These are phyloP conservation scores for Oopsacas minuta DNA, from an alignment of 37 sponge, comb jelly and placozoan genomes.

Conservation along the genomic window DNA sequence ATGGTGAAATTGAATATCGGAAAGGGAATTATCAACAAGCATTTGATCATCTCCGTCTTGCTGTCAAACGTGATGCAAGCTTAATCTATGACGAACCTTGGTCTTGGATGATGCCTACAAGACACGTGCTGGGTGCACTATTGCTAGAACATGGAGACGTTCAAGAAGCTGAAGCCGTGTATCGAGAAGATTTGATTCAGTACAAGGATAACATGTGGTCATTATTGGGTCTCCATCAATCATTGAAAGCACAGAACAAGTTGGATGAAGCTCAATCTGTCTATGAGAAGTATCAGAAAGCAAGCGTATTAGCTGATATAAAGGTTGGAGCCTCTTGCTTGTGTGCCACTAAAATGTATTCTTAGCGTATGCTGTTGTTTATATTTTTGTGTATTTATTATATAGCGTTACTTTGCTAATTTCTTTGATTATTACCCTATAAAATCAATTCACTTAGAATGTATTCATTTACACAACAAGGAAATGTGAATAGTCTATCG, in stretches of 20 bases:
- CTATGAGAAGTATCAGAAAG: conserved; percentile 5
- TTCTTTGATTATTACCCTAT: background rate
- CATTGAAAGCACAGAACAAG: conserved; percentile 24
- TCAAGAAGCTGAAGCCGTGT: conserved; percentile 36
- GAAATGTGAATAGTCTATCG: too few relatives aligned
- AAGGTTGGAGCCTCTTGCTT: conserved; percentile 40
- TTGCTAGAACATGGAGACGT: conserved; percentile 39
- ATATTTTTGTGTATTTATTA: background rate
- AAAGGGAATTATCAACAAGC: conserved; percentile 36
- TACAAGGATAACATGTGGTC: conserved; percentile 53
- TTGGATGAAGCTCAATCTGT: conserved; percentile 28
- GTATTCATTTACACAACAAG: too few relatives aligned
- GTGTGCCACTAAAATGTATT: conserved; percentile 33
- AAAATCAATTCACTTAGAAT: too few relatives aligned
- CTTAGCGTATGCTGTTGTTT: background rate
- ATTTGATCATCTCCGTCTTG: conserved; percentile 33
- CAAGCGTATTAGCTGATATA: conserved; percentile 31
- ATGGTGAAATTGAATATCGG: conserved; percentile 50
- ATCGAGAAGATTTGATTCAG: conserved; percentile 30
- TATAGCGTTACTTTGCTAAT: background rate
- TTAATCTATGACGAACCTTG: conserved; percentile 44
- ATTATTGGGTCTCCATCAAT: conserved; percentile 31
- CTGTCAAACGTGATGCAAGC: conserved; percentile 36
- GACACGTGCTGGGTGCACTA: conserved; percentile 45
- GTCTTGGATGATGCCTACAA: conserved; percentile 54